phyloP scores from a whole-genome alignment of 2,888 invertebrate genomes.

The Diaperis boleti region DNA sequence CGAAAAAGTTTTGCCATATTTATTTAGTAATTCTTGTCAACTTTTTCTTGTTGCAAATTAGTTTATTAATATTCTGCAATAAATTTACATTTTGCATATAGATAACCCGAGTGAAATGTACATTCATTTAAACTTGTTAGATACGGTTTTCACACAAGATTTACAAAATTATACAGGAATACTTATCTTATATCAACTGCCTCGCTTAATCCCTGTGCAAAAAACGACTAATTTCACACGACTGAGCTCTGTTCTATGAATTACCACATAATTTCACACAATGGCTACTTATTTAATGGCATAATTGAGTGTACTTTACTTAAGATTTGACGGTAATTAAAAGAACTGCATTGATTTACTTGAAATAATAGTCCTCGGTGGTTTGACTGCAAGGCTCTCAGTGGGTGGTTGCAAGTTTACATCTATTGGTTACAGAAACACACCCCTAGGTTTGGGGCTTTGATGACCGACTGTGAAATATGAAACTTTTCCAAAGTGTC shows the following conservation, averaged over 20 bases:
- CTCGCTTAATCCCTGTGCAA: neutral
- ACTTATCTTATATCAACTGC: neutral
- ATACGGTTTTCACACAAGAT: constrained; percentile 2
- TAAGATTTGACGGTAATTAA: constrained; percentile 21
- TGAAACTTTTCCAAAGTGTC: constrained; percentile 21
- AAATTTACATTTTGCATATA: neutral
- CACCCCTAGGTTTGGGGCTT: constrained; percentile 11
- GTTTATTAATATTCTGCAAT: neutral
- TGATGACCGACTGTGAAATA: constrained; percentile 19
- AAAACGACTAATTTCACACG: constrained; percentile 14
- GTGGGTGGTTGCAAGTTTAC: constrained; percentile 11
- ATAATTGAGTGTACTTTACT: constrained; percentile 12
- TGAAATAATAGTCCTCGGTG: constrained; percentile 21
- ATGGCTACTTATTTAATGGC: constrained; percentile 7
- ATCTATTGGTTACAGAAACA: neutral
- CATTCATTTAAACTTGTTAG: neutral
- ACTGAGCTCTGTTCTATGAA: neutral
- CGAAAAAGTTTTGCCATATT: constrained; percentile 2
- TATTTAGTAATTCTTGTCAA: neutral
- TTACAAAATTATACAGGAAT: neutral
- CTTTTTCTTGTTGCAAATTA: too few species aligned
- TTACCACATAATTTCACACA: constrained; percentile 28
- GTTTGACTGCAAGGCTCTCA: constrained; percentile 7
- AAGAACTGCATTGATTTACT: constrained; percentile 9
- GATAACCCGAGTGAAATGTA: neutral